Base-by-base conservation (phyloP, 1,140 invertebrate genomes). In the Myzus persicae region DNA sequence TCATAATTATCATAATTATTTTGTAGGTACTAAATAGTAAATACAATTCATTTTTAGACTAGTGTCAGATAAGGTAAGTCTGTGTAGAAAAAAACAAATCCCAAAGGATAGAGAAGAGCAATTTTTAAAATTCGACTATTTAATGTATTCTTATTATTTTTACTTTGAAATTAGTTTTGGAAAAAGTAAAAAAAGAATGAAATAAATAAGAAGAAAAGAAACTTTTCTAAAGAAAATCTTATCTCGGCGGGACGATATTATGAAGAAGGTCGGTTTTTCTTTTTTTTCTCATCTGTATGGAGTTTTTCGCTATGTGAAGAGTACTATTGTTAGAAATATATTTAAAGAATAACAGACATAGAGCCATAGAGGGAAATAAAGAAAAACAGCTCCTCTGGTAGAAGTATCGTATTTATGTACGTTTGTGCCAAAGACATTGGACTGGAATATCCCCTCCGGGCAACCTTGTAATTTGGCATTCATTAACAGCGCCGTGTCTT, bases 51-150 rank as follows among this genome's bases (percentile, higher is more conserved):
- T 36, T 76, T 76, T n/a, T n/a, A 5, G 59, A 2, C 59, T 67
- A 59, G 14, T 67, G 14, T 18, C 59, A n/a, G 14, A 76, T 67
- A 5, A 76, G 36, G n/a, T 76, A 76, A 76, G 14, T n/a, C 14
- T n/a, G n/a, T 76, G 3, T 18, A 82, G 4, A 38, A 85, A 88
- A 88, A 88, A 88, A n/a, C 85, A 36, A 36, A 31, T 51, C 36
- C 87, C 44, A 9, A 26, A 48, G 36, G 46, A 89, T 5, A 7
- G 20, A 36, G n/a, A 51, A 48, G 46, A 51, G 87, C 51, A 89
- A 89, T 89, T 89, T 51, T 51, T 48, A 22, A 89, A 89, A 89
- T 89, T 51, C 46, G 87, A 51, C 87, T 22, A 24, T 89, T 89
- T 89, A 89, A 89, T 51, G n/a, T 89, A 89, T 89, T 51, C 46